These are phyloP conservation scores for Colletes collaris DNA, from an alignment of 2,888 invertebrate species.

Conservation along the genomic window DNA sequence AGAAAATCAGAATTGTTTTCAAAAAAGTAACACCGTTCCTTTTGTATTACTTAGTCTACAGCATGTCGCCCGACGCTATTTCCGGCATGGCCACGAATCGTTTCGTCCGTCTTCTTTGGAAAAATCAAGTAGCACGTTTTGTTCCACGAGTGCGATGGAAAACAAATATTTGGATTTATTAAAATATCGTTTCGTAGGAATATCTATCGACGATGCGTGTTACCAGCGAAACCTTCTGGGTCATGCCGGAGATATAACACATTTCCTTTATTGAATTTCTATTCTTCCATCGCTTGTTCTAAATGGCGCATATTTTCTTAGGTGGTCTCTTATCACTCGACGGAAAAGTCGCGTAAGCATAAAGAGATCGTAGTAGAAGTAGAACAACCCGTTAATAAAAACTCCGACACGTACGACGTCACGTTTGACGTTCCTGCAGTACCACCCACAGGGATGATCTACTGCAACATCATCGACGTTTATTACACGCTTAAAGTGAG, in stretches of 20 bases:
- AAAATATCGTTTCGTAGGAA: slow-evolving; percentile 1
- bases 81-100: not conserved
- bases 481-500: slow-evolving; percentile 77
- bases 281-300: slow-evolving; percentile 1
- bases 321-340: slow-evolving; percentile 75
- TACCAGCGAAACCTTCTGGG: slow-evolving; percentile 28
- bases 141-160: not conserved
- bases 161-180: not conserved
- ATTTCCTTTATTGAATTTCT: slow-evolving; percentile 1
- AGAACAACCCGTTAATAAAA: slow-evolving; percentile 70
- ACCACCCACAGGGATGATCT: slow-evolving; percentile 79
- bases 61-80: not conserved
- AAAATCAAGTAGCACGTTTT: not conserved
- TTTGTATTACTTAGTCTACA: not conserved
- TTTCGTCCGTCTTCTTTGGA: not conserved
- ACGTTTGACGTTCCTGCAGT: slow-evolving; percentile 78
- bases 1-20: slow-evolving; percentile 74
- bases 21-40: slow-evolving; percentile 72
- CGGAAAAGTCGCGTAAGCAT: slow-evolving; percentile 75
- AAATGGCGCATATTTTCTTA: slow-evolving; percentile 45
- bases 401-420: slow-evolving; percentile 64
- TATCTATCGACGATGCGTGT: slow-evolving; percentile 11
- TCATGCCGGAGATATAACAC: slow-evolving; percentile 13
- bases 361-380: slow-evolving; percentile 78
- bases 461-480: slow-evolving; percentile 80